phyloP scores from a whole-genome alignment of 2,113 vertebrate species.

The Xenopus tropicalis region UCB_Xtro_10.0 CM004443.2:3981001-3981500 shows the following conservation, averaged over 20 bases:
- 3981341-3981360: not conserved
- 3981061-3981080: constrained; percentile 4
- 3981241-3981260: constrained; percentile 5
- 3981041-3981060: not conserved
- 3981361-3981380: constrained; percentile 34
- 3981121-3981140: not conserved
- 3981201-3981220: constrained; percentile 50
- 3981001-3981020: constrained; percentile 8
- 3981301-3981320: constrained; percentile 14
- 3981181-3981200: constrained; percentile 53
- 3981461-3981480: not conserved
- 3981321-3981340: constrained; percentile 30
- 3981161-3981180: constrained; percentile 60
- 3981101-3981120: constrained; percentile 3
- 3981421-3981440: constrained; percentile 47
- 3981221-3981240: constrained; percentile 34
- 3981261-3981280: constrained; percentile 13
- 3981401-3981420: constrained; percentile 48
- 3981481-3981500: constrained; percentile 37
- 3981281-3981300: constrained; percentile 25
- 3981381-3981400: constrained; percentile 20
- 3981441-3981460: constrained; percentile 46
- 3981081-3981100: constrained; percentile 1
- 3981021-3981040: not conserved
- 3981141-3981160: constrained; percentile 10